Conservation (phyloP, 1,140 invertebrate species). For the Eriocheir sinensis region DNA sequence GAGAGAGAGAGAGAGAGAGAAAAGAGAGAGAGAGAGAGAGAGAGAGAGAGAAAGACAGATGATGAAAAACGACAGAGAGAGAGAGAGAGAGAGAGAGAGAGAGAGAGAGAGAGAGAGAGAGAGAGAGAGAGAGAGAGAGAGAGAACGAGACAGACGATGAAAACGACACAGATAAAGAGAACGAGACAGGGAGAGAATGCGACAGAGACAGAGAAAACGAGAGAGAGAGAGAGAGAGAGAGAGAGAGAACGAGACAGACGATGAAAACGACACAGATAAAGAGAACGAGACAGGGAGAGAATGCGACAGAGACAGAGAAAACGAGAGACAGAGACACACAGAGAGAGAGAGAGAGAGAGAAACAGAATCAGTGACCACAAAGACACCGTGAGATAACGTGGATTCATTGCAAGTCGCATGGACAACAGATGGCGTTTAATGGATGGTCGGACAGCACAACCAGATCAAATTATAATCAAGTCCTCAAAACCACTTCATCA, state of each 20-base stretch:
- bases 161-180: too few relatives aligned
- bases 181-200: too few relatives aligned
- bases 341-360: not conserved
- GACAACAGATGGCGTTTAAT: too few relatives aligned
- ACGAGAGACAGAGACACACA: not conserved
- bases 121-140: constrained; percentile 15
- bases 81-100: not conserved
- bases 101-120: constrained; percentile 35
- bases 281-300: not conserved
- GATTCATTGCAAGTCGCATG: too few relatives aligned
- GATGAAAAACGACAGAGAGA: not conserved
- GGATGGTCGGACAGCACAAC: too few relatives aligned
- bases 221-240: too few relatives aligned
- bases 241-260: not conserved
- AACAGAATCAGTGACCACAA: not conserved
- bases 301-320: not conserved
- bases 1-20: constrained; percentile 38
- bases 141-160: too few relatives aligned
- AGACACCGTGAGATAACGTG: too few relatives aligned
- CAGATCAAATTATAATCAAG: too few relatives aligned
- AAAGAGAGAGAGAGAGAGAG: not conserved
- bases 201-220: too few relatives aligned
- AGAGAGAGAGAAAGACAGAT: not conserved
- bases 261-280: not conserved
- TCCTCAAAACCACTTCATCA: not conserved